A percentile compares a stretch with the other conserved stretches of the same genome.
phyloP scores from a whole-genome alignment of 2,888 invertebrate genomes.

The Ormia ochracea region DNA sequence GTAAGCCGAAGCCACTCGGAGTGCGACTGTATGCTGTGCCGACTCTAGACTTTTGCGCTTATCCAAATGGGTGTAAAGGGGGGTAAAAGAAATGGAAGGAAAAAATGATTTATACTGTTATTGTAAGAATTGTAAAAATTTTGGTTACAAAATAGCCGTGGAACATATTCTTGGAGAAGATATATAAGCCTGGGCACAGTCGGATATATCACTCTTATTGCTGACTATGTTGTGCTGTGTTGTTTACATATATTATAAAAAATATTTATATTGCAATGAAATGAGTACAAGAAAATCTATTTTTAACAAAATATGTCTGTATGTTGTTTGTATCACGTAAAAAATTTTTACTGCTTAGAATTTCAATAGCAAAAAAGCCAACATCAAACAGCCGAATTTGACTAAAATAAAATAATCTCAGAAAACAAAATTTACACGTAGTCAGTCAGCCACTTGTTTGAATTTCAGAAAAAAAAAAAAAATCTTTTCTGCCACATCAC shows the following conservation, averaged over 20 bases:
- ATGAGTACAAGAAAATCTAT: constrained; percentile 4
- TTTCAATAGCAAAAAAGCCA: constrained; percentile 1
- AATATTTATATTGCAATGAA: constrained; percentile 18
- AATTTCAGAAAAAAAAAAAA: constrained; percentile 1
- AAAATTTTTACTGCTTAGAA: constrained; percentile 11
- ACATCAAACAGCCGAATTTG: constrained; percentile 36
- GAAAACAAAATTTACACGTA: constrained; percentile 25
- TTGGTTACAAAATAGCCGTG: no score
- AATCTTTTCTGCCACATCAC: not conserved
- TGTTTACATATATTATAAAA: not conserved
- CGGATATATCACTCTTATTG: no score
- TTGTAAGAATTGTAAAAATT: no score
- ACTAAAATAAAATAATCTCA: constrained; percentile 25
- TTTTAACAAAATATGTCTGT: not conserved
- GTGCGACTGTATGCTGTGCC: no score
- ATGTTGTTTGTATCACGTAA: not conserved
- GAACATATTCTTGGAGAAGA: no score
- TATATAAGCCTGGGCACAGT: no score
- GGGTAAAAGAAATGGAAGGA: no score
- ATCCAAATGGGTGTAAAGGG: no score
- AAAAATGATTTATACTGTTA: no score
- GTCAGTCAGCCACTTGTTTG: constrained; percentile 60
- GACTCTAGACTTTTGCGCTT: no score
- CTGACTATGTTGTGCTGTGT: not conserved
- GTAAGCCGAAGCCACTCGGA: no score